Base-by-base conservation (phyloP, 2,888 invertebrate species). In the Euzophera pinguis region DNA sequence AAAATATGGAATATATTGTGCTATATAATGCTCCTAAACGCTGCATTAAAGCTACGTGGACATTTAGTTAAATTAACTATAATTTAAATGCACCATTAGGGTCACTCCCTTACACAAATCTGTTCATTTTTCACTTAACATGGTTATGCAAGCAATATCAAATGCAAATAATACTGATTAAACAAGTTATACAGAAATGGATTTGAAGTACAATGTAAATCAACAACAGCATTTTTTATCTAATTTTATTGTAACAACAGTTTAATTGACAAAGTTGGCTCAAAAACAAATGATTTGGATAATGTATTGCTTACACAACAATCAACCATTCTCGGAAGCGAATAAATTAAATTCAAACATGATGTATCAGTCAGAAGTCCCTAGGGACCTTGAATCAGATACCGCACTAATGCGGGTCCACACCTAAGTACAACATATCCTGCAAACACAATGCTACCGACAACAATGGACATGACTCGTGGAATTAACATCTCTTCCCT, bases 71-170 rank as follows among this genome's bases (percentile, higher is more conserved):
- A 84, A 87, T 81, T 81, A 85, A 87, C 84, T 88, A 90, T 73
- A 78, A 71, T 84, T 60, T 84, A 88, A 89, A 90, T 87, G 89
- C 89, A 90, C 89, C 89, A 88, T 87, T 74, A 69, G 70, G 78
- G 75, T 75, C 73, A 72, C 63, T 69, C 64, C 65, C 68, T 66
- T 60, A 62, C 65, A 64, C 70, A 63, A 66, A 71, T 62, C 75
- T 73, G 70, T 74, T 32, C 10, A 32, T 34, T 45, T 68, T 65
- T 62, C 65, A 64, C 68, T 63, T 65, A 70, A 60, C 66, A 69
- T 56, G 65, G 73, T 81, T 65, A 78, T 81, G 85, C 80, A 82
- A 87, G 84, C 86, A 86, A 84, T 81, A 81, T 73, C 63, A 57
- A 65, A 62, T 58, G 34, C 47, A 73, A 76, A 74, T 82, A 83